These are phyloP conservation scores for Drosophila koepferae DNA, from an alignment of 2,888 invertebrate genomes.

Conservation along the genomic window DNA sequence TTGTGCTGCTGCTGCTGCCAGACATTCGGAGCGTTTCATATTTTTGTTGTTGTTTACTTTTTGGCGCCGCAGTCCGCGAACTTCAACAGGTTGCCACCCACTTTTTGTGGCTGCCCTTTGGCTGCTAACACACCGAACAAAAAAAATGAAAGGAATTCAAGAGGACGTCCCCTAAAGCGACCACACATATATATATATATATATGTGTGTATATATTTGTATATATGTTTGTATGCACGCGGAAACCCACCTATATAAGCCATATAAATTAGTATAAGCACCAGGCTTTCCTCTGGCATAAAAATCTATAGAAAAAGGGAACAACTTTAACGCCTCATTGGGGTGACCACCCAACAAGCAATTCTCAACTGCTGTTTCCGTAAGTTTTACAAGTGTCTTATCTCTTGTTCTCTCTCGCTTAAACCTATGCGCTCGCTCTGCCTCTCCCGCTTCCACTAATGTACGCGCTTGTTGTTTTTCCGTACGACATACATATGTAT, in stretches of 20 bases:
- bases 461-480: neutral
- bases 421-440: neutral
- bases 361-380: constrained; percentile 62
- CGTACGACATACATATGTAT: constrained; percentile 16
- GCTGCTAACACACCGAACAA: constrained; percentile 50
- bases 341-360: constrained; percentile 20
- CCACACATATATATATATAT: neutral
- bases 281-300: constrained; percentile 15
- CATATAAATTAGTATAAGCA: constrained; percentile 26
- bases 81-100: constrained; percentile 80
- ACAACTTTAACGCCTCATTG: constrained; percentile 38
- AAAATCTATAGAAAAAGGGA: constrained; percentile 26
- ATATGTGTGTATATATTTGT: constrained; percentile 4
- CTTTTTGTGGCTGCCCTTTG: constrained; percentile 30
- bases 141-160: constrained; percentile 59
- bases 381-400: constrained; percentile 73
- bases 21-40: constrained; percentile 45
- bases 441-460: neutral
- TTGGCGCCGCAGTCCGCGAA: constrained; percentile 59
- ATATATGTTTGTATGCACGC: neutral
- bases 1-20: neutral
- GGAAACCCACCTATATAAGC: constrained; percentile 17
- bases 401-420: constrained; percentile 18
- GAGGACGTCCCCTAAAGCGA: constrained; percentile 41
- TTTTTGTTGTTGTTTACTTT: constrained; percentile 68